Evolutionary conservation across 2,113 vertebrate species (phyloP), one percentile per base, ranked within the genome.

Genomic region (Rissa tridactyla): DNA sequence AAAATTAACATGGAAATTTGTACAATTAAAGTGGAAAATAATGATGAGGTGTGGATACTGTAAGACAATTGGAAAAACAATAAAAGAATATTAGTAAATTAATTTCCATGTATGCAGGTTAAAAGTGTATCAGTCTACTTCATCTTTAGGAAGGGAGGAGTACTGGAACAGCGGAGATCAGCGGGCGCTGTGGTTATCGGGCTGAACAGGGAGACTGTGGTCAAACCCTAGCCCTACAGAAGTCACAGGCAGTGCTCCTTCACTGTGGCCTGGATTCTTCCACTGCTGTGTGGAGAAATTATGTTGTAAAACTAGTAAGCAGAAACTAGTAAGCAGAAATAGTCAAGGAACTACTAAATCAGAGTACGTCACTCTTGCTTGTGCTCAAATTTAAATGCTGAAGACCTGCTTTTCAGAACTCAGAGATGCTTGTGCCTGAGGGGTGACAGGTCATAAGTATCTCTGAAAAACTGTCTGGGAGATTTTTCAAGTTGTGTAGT

Each of bases 1-100:
- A 19, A 66, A 73, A 79, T 77, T 71, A 9, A 90, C 88, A 44
- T 25, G 68, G 73, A 91, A 75, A 60, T 68, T 34, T 82, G 57
- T 76, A 27, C 22, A 51, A 54, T 49, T 88, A 14, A 92, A 89
- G 84, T 36, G 78, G 71, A 77, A 91, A 70, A 57, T 62, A 92
- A 40, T 70, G 44, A n/a, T 42, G 40, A 71, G 21, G 25, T 46
- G 6, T 57, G 8, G 29, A 80, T 81, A 61, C 11, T 65, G 13
- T 78, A 57, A 81, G 40, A 70, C 20, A 72, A 51, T 5, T 81
- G 49, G 26, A 69, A 80, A 77, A 19, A 2, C 14, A 77, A 21
- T 64, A 64, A 64, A 72, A 92, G 25, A 89, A 8, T 64, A 34
- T 15, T 60, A 72, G 14, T 51, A 68, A 27, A 76, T 30, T 55